Base-by-base conservation (phyloP, 2,113 vertebrate genomes). In the Bungarus multicinctus region DNA sequence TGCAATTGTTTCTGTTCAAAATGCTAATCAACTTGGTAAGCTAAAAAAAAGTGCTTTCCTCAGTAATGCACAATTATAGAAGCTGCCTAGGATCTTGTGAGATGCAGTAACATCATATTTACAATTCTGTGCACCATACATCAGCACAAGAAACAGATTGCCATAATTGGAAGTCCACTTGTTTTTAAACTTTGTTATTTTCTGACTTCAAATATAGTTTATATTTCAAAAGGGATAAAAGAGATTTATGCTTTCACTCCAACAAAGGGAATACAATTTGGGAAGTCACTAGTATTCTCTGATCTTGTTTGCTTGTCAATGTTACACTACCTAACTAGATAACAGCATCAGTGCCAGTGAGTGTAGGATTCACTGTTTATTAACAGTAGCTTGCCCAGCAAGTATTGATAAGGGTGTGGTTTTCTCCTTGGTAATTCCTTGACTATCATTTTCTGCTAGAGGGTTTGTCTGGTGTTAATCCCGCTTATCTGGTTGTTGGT, bases 1-100 rank as follows among this genome's bases (percentile, higher is more conserved):
- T 34, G 91, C 45, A 93, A 95, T 86, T 90, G 85, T 54, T 27
- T 91, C 90, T 94, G 90, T 55, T 58, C 23, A 90, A 93, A 90
- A 85, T 2, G 8, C 87, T 43, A 91, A 94, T 45, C 43, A 81
- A 60, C 18, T 58, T 87, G 57, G 30, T 94, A 94, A 91, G 43
- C 45, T 90, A 94, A 88, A 55, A 57, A 50, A 43, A 81, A 81
- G 91, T 88, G 22, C 9, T 88, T 87, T 45, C 45, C 16, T 90
- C 23, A 89, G 91, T 89, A 43, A 2, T 69, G 22, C 23, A 74
- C 34, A 60, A 53, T 39, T 27, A 45, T 4, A 22, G n/a, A 18
- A 88, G 93, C 0, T n/a, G 34, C 53, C 92, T 93, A 90, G 92
- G 87, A 16, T 90, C 43, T 43, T 89, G 20, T 45, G 92, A 89